Conservation (phyloP, 2,888 invertebrate species). For the Drosophila ustulata region DNA sequence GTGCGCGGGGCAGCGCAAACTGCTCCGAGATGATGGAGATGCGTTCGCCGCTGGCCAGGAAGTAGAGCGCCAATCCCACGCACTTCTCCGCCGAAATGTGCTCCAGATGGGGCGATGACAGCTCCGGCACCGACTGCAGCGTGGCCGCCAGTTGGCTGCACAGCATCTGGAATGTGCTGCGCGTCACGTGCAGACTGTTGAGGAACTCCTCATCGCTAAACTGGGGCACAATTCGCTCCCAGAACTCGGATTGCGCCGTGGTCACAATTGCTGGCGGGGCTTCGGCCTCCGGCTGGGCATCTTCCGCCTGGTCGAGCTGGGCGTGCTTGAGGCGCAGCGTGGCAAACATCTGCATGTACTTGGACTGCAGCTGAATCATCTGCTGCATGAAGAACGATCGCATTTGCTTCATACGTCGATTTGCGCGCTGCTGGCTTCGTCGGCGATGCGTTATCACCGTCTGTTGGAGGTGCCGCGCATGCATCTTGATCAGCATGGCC, state of each 20-base stretch:
- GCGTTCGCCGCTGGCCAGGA: conserved; percentile 80
- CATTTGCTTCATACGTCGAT: conserved; percentile 66
- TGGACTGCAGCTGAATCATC: conserved; percentile 77
- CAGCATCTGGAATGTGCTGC: conserved; percentile 74
- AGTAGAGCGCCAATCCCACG: conserved; percentile 80
- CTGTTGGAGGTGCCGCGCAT: conserved; percentile 76
- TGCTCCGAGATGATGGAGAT: conserved; percentile 75
- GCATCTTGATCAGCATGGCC: conserved; percentile 65
- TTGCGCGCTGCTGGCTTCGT: conserved; percentile 69
- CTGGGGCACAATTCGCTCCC: conserved; percentile 51
- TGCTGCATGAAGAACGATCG: conserved; percentile 79
- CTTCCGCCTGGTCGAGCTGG: conserved; percentile 2
- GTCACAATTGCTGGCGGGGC: background rate
- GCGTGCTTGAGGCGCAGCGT: conserved; percentile 54
- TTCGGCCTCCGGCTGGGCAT: conserved; percentile 3
- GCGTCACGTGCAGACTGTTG: conserved; percentile 77
- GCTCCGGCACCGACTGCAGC: conserved; percentile 37
- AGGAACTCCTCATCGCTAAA: conserved; percentile 78
- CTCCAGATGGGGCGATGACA: conserved; percentile 2
- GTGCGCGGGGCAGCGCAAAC: conserved; percentile 76
- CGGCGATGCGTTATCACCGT: conserved; percentile 77
- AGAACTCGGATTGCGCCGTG: conserved; percentile 35
- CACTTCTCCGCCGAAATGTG: conserved; percentile 75
- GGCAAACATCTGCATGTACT: conserved; percentile 73
- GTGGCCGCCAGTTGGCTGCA: conserved; percentile 68